A percentile compares a stretch with the other conserved stretches of the same genome.
Conservation (phyloP, 23 tunicate genomes). For the Corella eumyota region DNA sequence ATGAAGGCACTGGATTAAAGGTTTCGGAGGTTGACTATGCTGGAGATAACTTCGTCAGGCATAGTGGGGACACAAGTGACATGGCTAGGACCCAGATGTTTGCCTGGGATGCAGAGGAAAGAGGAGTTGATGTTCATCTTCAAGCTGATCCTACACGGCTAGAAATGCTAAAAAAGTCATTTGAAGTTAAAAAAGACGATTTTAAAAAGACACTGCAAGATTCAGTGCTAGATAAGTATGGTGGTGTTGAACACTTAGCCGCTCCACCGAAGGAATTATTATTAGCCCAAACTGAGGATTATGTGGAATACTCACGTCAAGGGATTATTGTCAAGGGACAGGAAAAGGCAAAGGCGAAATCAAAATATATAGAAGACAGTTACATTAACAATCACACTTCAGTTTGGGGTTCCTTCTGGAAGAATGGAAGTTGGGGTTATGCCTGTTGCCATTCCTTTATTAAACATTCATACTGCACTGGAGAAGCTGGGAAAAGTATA, state of each 20-base stretch:
- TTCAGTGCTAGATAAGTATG: constrained; percentile 80
- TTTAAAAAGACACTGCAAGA: constrained; percentile 51
- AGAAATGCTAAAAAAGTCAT: constrained; percentile 73
- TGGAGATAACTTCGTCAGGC: constrained; percentile 90
- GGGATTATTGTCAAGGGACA: constrained; percentile 90
- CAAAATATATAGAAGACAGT: constrained; percentile 69
- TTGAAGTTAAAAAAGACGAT: constrained; percentile 51
- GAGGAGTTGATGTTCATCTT: constrained; percentile 82
- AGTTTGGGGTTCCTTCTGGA: constrained; percentile 91
- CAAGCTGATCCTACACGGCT: constrained; percentile 92
- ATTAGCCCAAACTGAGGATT: constrained; percentile 92
- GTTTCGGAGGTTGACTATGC: constrained; percentile 72
- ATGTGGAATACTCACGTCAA: constrained; percentile 88
- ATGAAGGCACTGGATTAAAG: constrained; percentile 51
- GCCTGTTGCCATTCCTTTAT: constrained; percentile 77
- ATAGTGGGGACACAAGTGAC: constrained; percentile 70
- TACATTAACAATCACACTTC: constrained; percentile 79
- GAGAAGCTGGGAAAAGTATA: constrained; percentile 28
- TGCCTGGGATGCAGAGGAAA: constrained; percentile 95
- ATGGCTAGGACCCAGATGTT: constrained; percentile 94
- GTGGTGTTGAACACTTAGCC: constrained; percentile 80
- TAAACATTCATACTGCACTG: constrained; percentile 83
- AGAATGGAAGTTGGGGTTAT: constrained; percentile 71
- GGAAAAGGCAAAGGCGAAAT: constrained; percentile 80
- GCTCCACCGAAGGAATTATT: constrained; percentile 98